Percentiles rank a stretch among this genome's conserved stretches.
phyloP scores from a whole-genome alignment of 2,113 vertebrate genomes.

The Coryphaenoides rupestris region DNA sequence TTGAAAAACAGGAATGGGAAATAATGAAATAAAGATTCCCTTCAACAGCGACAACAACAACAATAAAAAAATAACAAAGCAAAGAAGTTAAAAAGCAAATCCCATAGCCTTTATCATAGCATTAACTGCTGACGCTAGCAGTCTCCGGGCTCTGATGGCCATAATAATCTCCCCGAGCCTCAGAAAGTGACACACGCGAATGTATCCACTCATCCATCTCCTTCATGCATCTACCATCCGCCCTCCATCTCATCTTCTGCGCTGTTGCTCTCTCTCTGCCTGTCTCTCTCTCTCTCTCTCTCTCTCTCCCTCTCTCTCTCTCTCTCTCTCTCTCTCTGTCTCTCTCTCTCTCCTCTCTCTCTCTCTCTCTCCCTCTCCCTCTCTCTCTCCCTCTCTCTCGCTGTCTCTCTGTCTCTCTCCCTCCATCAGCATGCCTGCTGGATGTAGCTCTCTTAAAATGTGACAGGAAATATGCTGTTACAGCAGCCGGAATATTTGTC shows the following conservation, averaged over 20 bases:
- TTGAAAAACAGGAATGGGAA: background rate
- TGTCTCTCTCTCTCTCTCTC: conserved; percentile 20
- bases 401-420: conserved; percentile 12
- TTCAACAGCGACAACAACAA: background rate
- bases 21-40: conserved; percentile 1
- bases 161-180: conserved; percentile 80
- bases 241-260: background rate
- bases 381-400: conserved; percentile 45
- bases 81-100: no score
- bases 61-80: conserved; percentile 20
- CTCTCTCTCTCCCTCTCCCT: conserved; percentile 13
- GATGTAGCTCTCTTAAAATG: conserved; percentile 63
- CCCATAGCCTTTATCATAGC: conserved; percentile 30
- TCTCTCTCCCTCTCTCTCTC: conserved; percentile 28
- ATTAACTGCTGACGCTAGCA: conserved; percentile 70
- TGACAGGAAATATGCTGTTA: conserved; percentile 72
- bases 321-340: conserved; percentile 21
- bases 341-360: conserved; percentile 13
- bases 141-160: conserved; percentile 65
- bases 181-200: conserved; percentile 81
- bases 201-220: conserved; percentile 77
- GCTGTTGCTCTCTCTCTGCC: no score
- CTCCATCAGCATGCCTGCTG: conserved; percentile 55
- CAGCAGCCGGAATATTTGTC: conserved; percentile 67
- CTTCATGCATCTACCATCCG: conserved; percentile 11